Conservation (phyloP, 92 coral and sea anemone genomes). For the Epizoanthus stellaris region DNA sequence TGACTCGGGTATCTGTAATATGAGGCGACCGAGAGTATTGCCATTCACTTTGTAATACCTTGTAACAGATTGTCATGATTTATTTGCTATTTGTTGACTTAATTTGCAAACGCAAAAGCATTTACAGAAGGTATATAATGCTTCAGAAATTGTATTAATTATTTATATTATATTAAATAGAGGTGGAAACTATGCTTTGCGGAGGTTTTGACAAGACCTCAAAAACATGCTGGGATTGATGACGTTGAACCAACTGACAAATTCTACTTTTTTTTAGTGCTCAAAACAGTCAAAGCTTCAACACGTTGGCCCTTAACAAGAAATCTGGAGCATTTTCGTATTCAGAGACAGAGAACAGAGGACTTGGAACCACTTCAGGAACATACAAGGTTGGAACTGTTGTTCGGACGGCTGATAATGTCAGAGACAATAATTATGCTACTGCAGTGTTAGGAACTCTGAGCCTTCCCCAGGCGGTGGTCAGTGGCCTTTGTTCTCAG, state of each 20-base stretch:
- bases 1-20: too few species aligned
- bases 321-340: conserved; percentile 42
- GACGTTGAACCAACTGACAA: background rate
- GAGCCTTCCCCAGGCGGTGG: conserved; percentile 76
- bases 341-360: conserved; percentile 60
- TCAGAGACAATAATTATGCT: conserved; percentile 66
- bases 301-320: conserved; percentile 12
- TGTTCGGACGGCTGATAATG: conserved; percentile 80
- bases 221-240: too few species aligned
- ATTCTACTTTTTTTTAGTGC: conserved; percentile 5
- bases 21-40: too few species aligned
- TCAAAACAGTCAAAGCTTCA: conserved; percentile 39
- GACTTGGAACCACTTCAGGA: conserved; percentile 43
- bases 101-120: too few species aligned
- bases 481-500: conserved; percentile 84
- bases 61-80: too few species aligned
- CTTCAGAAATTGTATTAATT: too few species aligned
- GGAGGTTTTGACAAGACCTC: too few species aligned
- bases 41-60: too few species aligned
- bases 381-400: conserved; percentile 80
- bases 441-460: conserved; percentile 74
- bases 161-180: too few species aligned
- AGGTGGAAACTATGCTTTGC: too few species aligned
- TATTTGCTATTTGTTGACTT: too few species aligned
- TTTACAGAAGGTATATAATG: too few species aligned